Evolutionary conservation across 2,113 vertebrate species (phyloP).

Genomic region (Oreotrochilus melanogaster): DNA sequence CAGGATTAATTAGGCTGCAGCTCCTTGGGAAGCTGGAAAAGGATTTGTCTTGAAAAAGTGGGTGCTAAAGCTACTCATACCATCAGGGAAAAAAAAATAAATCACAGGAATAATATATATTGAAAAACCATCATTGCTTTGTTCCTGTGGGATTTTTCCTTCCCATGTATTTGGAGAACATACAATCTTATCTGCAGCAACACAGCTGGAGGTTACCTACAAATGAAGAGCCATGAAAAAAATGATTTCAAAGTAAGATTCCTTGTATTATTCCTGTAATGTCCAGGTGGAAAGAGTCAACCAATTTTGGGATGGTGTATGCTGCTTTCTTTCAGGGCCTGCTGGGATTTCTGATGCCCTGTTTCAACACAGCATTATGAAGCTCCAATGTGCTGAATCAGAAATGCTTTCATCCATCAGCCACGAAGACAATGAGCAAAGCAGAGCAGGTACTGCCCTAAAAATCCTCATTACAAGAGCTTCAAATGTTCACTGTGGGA

Average conservation of each 20-base stretch:
- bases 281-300: neutral
- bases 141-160: neutral
- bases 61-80: neutral
- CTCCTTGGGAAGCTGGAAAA: neutral
- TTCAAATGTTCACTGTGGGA: neutral
- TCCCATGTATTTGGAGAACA: rapidly evolving
- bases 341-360: neutral
- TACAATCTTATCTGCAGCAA: neutral
- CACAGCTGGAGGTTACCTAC: neutral
- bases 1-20: neutral
- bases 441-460: neutral
- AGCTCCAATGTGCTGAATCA: slow-evolving; percentile 20
- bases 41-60: neutral
- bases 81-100: neutral
- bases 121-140: neutral
- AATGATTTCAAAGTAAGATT: neutral
- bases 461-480: neutral
- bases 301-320: neutral
- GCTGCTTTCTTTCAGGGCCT: neutral
- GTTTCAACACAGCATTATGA: neutral
- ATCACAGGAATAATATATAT: neutral
- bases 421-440: neutral
- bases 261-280: neutral
- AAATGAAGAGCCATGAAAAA: neutral
- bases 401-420: neutral